Conservation (phyloP, 2,888 invertebrate species). For the Nemotelus pantherinus region DNA sequence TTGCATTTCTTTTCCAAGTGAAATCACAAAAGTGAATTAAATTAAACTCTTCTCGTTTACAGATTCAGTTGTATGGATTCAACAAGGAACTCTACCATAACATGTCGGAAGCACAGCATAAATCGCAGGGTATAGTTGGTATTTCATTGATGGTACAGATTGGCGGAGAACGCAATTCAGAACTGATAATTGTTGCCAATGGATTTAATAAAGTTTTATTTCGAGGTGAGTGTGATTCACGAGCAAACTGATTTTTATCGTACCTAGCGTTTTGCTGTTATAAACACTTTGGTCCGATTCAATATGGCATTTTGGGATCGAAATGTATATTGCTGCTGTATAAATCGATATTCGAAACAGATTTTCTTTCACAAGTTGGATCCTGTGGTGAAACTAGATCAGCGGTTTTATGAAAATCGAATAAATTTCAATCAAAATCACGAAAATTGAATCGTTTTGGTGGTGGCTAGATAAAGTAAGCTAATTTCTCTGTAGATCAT, state of each 20-base stretch:
- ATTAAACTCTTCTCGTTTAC: background rate
- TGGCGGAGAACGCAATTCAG: slow-evolving; percentile 86
- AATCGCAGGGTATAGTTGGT: slow-evolving; percentile 95
- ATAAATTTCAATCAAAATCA: too few relatives aligned
- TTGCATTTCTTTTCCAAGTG: background rate
- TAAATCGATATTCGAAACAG: too few relatives aligned
- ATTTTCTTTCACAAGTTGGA: too few relatives aligned
- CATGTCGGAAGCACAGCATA: slow-evolving; percentile 94
- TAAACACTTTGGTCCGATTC: too few relatives aligned
- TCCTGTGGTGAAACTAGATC: too few relatives aligned
- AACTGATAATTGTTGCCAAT: slow-evolving; percentile 85
- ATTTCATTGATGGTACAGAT: slow-evolving; percentile 95
- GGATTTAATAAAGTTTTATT: slow-evolving; percentile 87
- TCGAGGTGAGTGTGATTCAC: slow-evolving; percentile 73
- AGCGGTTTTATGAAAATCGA: too few relatives aligned
- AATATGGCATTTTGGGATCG: too few relatives aligned
- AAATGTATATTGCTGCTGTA: too few relatives aligned
- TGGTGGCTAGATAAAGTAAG: too few relatives aligned
- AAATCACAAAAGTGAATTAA: too few relatives aligned
- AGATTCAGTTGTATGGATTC: slow-evolving; percentile 97
- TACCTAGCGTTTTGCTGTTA: background rate
- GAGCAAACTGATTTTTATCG: background rate
- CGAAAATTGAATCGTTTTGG: too few relatives aligned
- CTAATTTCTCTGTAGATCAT: too few relatives aligned
- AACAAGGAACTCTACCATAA: slow-evolving; percentile 97